Conservation (phyloP, 2,797 vertebrate species). For the Aeoliscus strigatus region DNA sequence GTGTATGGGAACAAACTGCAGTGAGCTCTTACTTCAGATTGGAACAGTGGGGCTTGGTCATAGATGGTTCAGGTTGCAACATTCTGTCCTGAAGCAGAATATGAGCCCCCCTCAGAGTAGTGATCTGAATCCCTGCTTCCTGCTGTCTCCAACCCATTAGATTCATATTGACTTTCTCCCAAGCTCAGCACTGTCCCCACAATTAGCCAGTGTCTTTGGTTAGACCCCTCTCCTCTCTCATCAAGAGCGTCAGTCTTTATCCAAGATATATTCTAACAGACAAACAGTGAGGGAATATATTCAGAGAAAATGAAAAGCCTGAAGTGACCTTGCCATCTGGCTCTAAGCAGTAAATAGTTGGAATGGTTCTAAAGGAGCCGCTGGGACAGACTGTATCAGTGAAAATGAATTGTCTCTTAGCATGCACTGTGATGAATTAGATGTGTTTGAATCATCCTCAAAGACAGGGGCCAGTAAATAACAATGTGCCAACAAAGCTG, state of each 20-base stretch:
- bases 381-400: slow-evolving; percentile 32
- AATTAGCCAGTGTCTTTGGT: slow-evolving; percentile 43
- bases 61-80: slow-evolving; percentile 49
- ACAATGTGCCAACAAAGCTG: slow-evolving; percentile 15
- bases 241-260: slow-evolving; percentile 50
- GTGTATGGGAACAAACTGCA: neutral
- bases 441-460: slow-evolving; percentile 29
- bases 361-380: slow-evolving; percentile 29
- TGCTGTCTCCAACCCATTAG: slow-evolving; percentile 43
- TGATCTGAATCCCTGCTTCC: slow-evolving; percentile 54
- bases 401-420: slow-evolving; percentile 46
- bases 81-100: slow-evolving; percentile 60
- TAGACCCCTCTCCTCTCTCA: slow-evolving; percentile 56
- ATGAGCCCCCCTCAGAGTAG: slow-evolving; percentile 51
- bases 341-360: slow-evolving; percentile 38
- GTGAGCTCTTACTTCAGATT: slow-evolving; percentile 17
- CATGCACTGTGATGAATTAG: slow-evolving; percentile 42
- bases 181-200: slow-evolving; percentile 51
- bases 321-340: slow-evolving; percentile 26
- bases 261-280: slow-evolving; percentile 2
- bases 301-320: slow-evolving; percentile 31
- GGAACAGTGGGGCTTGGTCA: slow-evolving; percentile 23
- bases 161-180: slow-evolving; percentile 50
- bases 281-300: slow-evolving; percentile 7
- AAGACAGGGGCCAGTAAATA: slow-evolving; percentile 10